Base-by-base conservation (phyloP, 2,888 invertebrate species). In the Panzeria rudis region DNA sequence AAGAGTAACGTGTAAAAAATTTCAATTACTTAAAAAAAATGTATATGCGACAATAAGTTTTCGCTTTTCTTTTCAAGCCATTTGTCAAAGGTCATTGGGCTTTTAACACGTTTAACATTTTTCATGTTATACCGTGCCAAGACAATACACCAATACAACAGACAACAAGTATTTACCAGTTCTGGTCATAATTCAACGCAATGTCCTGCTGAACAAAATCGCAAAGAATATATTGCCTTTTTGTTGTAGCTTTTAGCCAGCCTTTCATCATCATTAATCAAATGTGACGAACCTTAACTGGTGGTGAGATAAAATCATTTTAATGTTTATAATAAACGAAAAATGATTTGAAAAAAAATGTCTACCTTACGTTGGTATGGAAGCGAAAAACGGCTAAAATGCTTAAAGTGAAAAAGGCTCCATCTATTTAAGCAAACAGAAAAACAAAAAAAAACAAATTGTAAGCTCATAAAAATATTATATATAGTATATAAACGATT, bases 241-340 rank as follows among this genome's bases (percentile, higher is more conserved):
- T 59, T 32, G 23, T 32, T 77, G 62, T 59, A 41, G 47, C 56
- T 54, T 20, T 83, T 62, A 17, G 15, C n/a, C 79, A 71, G 64
- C 52, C 52, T 77, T 77, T 38, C 54, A 72, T 80, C 72, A 54
- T 80, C 72, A 84, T 81, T 84, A 77, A 81, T 84, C 80, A 84
- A 81, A 81, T 73, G 84, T 72, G 75, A 83, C 85, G 50, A 85
- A 79, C 82, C 85, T 82, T 82, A 78, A 79, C 82, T 75, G 75
- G 62, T 79, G 44, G 68, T 23, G 23, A 79, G 75, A 82, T 79
- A 85, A 85, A 85, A 78, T 82, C 75, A 83, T 85, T 82, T 82
- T 75, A 75, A 78, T 85, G 69, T 44, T 56, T 44, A 38, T 81
- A 84, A 81, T 69, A 75, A 85, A 68, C n/a, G 23, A 64, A 61